A percentile compares a stretch with the other conserved stretches of the same genome.
These are phyloP conservation scores for Centropyge bicolor DNA, from an alignment of 2,797 vertebrate genomes.

Conservation along the genomic window DNA sequence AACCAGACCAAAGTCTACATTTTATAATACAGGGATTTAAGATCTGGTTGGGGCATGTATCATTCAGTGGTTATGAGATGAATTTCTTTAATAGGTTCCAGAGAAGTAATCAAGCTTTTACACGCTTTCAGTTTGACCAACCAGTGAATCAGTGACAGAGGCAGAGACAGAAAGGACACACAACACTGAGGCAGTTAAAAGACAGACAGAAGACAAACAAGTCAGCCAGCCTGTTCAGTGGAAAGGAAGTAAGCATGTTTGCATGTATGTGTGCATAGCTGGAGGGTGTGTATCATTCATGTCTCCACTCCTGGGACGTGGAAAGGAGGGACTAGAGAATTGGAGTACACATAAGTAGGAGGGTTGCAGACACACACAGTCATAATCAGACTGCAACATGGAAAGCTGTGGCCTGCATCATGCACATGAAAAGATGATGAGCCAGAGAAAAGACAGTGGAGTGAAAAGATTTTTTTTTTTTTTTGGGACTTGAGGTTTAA, in stretches of 20 bases:
- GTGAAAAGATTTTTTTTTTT: constrained; percentile 1
- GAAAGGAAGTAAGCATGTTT: constrained; percentile 36
- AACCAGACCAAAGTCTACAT: constrained; percentile 54
- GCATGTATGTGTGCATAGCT: constrained; percentile 32
- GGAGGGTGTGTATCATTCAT: constrained; percentile 47
- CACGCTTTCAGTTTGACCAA: not conserved
- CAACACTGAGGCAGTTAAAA: not conserved
- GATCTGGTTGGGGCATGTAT: not conserved
- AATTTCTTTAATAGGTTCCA: not conserved
- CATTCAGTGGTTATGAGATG: not conserved
- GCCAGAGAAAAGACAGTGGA: not conserved
- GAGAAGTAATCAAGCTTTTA: not conserved
- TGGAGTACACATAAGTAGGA: constrained; percentile 3
- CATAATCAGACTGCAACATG: not conserved
- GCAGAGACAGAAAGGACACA: constrained; percentile 6
- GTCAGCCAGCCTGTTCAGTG: constrained; percentile 32
- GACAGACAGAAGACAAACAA: constrained; percentile 26
- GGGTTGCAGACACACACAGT: constrained; percentile 12
- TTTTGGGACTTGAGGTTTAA: constrained; percentile 31
- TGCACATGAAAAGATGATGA: not conserved
- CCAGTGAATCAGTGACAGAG: not conserved
- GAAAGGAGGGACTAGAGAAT: constrained; percentile 23
- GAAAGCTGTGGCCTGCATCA: not conserved
- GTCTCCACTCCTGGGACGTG: constrained; percentile 29
- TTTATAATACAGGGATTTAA: constrained; percentile 23